Percentiles rank a stretch among this genome's conserved stretches.
phyloP scores from a whole-genome alignment of 2,797 vertebrate genomes.

The Clamator glandarius region DNA sequence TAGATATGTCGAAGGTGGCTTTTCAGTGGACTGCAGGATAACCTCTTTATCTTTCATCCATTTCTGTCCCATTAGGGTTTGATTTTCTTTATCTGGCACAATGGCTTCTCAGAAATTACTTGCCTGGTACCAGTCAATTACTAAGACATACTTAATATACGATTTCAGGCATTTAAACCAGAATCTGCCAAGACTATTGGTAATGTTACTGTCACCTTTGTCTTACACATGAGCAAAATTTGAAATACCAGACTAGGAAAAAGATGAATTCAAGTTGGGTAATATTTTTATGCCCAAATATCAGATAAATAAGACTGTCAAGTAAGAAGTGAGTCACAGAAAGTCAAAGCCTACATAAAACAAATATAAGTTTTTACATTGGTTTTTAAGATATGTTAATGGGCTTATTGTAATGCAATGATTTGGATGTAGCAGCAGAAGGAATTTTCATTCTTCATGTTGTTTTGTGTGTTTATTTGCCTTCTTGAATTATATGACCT shows the following conservation, averaged over 20 bases:
- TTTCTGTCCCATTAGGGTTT: not conserved
- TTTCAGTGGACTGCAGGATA: not conserved
- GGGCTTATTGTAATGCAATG: not conserved
- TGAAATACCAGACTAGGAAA: not conserved
- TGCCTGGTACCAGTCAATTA: not conserved
- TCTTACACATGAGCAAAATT: not conserved
- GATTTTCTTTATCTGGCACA: not conserved
- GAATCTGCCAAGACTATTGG: not conserved
- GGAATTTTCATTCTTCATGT: not conserved
- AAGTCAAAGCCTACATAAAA: not conserved
- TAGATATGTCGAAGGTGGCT: not conserved
- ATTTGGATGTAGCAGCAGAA: not conserved
- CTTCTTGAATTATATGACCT: not conserved
- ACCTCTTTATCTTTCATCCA: not conserved
- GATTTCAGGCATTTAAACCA: not conserved
- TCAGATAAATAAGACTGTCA: not conserved
- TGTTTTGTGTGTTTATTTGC: not conserved
- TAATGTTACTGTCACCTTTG: not conserved
- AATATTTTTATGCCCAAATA: not conserved
- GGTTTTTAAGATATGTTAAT: not conserved
- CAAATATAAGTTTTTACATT: not conserved
- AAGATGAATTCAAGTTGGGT: not conserved
- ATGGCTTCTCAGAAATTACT: not conserved
- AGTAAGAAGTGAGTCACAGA: not conserved
- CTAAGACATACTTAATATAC: not conserved